Percentiles rank a stretch among this genome's conserved stretches.
Evolutionary conservation across 2,888 invertebrate species (phyloP).

Genomic region (Agrochola macilenta): DNA sequence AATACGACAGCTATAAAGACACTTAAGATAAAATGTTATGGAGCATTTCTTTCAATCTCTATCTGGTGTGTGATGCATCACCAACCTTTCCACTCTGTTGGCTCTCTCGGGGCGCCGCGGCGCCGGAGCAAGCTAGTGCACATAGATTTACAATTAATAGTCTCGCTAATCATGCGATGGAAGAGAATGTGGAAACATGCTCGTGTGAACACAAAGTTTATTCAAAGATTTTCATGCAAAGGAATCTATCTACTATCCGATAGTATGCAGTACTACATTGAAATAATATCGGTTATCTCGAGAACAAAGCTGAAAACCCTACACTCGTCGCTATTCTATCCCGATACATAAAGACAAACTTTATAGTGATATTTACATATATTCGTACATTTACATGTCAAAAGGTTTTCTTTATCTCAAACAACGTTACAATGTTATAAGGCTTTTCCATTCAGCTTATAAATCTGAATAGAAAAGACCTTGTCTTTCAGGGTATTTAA

Average conservation of each 20-base stretch:
- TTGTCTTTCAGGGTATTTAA: neutral
- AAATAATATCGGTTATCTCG: neutral
- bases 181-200: constrained; percentile 5
- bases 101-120: neutral
- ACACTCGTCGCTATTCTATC: neutral
- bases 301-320: neutral
- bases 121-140: too few relatives aligned
- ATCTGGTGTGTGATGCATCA: constrained; percentile 25
- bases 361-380: neutral
- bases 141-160: constrained; percentile 30
- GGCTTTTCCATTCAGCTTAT: neutral
- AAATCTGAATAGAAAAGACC: neutral
- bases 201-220: neutral
- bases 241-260: neutral
- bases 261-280: neutral
- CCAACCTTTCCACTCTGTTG: constrained; percentile 24
- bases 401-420: neutral
- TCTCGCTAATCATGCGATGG: neutral
- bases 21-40: too few relatives aligned
- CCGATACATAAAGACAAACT: neutral
- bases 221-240: neutral
- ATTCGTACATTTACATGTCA: neutral
- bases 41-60: neutral
- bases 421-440: neutral
- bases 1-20: too few relatives aligned